A percentile compares a stretch with the other conserved stretches of the same genome.
phyloP scores from a whole-genome alignment of 2,888 invertebrate genomes.

The Candidula unifasciata region DNA sequence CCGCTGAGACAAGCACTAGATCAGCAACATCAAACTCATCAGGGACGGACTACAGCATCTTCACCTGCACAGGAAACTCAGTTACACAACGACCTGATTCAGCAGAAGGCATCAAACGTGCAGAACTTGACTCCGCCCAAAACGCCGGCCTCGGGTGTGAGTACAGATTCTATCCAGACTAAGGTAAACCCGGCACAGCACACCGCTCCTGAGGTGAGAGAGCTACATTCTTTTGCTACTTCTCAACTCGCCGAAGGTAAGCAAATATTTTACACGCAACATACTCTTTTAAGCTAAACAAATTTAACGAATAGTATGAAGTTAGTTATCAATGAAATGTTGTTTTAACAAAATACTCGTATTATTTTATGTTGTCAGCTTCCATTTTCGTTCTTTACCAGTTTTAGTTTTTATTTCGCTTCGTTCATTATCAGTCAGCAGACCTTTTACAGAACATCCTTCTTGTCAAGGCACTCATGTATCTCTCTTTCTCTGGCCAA shows the following conservation, averaged over 20 bases:
- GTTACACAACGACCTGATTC: background rate
- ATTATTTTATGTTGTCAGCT: too few relatives aligned
- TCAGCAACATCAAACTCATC: background rate
- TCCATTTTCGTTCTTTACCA: too few relatives aligned
- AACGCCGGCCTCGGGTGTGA: background rate
- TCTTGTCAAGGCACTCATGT: too few relatives aligned
- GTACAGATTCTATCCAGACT: constrained; percentile 1
- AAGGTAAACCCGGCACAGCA: background rate
- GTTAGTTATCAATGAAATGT: too few relatives aligned
- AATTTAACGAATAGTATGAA: too few relatives aligned
- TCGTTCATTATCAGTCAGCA: too few relatives aligned
- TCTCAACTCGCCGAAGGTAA: background rate
- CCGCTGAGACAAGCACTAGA: background rate
- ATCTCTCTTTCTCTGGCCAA: too few relatives aligned
- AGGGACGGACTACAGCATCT: background rate
- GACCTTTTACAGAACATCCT: too few relatives aligned
- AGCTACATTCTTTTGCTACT: background rate
- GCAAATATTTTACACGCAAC: background rate
- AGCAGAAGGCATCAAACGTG: background rate
- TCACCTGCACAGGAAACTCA: background rate
- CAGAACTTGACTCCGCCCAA: background rate
- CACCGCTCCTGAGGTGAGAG: background rate
- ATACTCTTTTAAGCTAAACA: too few relatives aligned
- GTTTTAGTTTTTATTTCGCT: too few relatives aligned
- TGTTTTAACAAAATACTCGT: too few relatives aligned